Base-by-base conservation (phyloP, 2,888 invertebrate genomes). In the Melolontha melolontha region DNA sequence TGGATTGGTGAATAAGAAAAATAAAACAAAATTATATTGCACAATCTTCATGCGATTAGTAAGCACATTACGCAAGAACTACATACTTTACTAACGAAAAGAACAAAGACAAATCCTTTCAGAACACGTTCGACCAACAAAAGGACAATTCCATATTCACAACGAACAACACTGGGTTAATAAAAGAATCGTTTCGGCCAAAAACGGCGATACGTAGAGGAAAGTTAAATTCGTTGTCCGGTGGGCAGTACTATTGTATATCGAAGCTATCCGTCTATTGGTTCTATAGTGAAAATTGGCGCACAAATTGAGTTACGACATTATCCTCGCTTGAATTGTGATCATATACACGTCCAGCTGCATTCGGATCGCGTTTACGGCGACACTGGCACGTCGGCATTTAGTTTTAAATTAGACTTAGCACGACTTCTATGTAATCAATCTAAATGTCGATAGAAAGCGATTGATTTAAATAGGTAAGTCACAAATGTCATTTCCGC, bases 401-500 rank as follows among this genome's bases (percentile, higher is more conserved):
- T 52, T 52, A 22, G 51, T 27, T 52, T 52, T 52, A 52, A 52
- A 52, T 52, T 34, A 34, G 51, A 34, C 12, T 34, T 12, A 14
- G 34, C 12, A 27, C 51, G 51, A 52, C 51, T 29, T 52, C 12
- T 47, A 22, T 34, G 34, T 6, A 29, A 14, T 27, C 51, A 5
- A 52, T 22, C 34, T 52, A 27, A 34, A 52, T 52, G 51, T 52
- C 51, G 22, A 27, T 12, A 34, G 29, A 29, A 51, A 29, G 29
- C 12, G 27, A 29, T 6, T 34, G 29, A 52, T 52, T 5, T 12
- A 22, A 22, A 22, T 22, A 22, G 22, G 50, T 50, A 29, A 52
- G 27, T 27, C 11, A 14, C 51, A 34, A 52, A 52, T 52, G 29
- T 27, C 51, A 34, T 34, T 52, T 52, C 51, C 51, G 29, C 12